Evolutionary conservation across 2,797 vertebrate genomes (phyloP).

Genomic region (Momotus momota): DNA sequence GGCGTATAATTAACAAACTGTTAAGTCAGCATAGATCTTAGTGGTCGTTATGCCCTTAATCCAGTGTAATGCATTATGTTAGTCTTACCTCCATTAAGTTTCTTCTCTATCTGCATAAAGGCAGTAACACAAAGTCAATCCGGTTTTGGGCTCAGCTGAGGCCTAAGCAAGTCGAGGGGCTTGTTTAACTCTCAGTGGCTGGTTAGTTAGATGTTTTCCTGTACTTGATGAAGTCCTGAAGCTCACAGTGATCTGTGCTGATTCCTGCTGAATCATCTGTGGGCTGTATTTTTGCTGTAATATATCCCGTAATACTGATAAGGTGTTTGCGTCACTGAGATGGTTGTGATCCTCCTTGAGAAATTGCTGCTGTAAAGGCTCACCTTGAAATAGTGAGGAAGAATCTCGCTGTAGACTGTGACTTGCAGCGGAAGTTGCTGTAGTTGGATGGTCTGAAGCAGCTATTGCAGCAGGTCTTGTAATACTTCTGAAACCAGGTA

Average conservation of each 20-base stretch:
- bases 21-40: neutral
- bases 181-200: neutral
- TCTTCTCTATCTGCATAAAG: neutral
- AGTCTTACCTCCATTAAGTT: neutral
- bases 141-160: neutral
- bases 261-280: constrained; percentile 6
- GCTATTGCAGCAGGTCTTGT: neutral
- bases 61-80: neutral
- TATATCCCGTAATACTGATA: neutral
- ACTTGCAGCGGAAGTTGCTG: neutral
- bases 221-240: neutral
- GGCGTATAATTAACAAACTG: neutral
- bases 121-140: neutral
- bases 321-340: neutral
- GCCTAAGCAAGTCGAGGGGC: neutral
- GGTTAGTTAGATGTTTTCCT: neutral
- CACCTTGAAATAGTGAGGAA: neutral
- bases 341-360: neutral
- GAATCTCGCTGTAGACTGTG: fast-evolving
- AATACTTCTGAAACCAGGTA: neutral
- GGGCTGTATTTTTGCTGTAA: neutral
- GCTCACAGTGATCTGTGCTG: neutral
- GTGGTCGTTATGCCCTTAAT: neutral
- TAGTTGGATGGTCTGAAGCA: neutral
- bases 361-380: neutral